Conservation (phyloP, 1,140 invertebrate genomes). For the Macrobrachium rosenbergii region DNA sequence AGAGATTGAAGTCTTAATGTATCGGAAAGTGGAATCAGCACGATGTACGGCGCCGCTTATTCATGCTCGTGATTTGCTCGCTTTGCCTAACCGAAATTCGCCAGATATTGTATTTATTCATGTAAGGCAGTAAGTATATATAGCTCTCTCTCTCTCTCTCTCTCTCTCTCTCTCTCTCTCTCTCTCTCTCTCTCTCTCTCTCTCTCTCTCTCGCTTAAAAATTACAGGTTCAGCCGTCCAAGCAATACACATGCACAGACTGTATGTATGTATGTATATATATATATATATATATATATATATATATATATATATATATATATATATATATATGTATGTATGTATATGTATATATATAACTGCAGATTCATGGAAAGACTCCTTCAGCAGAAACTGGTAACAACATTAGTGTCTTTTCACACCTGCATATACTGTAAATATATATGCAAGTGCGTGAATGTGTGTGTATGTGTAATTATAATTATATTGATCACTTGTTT, state of each 20-base stretch:
- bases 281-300: constrained; percentile 17
- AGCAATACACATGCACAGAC: background rate
- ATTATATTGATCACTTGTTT: no score
- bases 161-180: background rate
- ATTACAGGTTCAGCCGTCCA: background rate
- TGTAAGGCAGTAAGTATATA: no score
- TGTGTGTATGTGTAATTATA: background rate
- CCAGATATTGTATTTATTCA: background rate
- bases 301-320: constrained; percentile 17
- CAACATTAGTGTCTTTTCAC: no score
- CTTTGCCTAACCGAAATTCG: no score
- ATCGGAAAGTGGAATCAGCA: no score
- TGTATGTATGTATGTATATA: background rate
- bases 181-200: no score
- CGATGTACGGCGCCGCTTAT: no score
- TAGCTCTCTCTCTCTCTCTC: no score
- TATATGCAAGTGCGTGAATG: background rate
- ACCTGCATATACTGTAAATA: background rate
- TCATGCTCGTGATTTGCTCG: no score
- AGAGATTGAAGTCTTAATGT: no score
- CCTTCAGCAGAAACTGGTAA: no score
- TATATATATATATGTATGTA: background rate
- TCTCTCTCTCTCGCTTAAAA: background rate
- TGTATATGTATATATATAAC: background rate
- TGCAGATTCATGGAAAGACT: background rate